Evolutionary conservation across 64 coral and sea anemone species (phyloP).

Genomic region (Montipora sp.): DNA sequence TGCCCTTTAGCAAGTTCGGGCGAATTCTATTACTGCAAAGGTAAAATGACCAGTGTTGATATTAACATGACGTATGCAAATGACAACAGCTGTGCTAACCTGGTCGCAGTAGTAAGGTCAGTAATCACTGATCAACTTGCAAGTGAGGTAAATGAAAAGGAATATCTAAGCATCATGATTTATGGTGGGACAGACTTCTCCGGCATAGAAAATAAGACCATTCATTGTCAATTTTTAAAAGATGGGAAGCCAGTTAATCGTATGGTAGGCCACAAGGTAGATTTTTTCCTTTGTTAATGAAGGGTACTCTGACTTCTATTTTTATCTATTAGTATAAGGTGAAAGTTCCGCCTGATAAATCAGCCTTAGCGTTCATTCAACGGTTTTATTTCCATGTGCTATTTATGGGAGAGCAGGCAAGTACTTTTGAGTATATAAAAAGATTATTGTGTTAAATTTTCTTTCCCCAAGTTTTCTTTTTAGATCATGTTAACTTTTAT

Average conservation of each 20-base stretch:
- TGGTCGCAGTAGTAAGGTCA: background rate
- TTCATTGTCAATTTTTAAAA: slow-evolving; percentile 42
- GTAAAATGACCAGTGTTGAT: slow-evolving; percentile 1
- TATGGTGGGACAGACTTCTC: slow-evolving; percentile 30
- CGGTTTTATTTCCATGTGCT: slow-evolving; percentile 53
- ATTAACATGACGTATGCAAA: slow-evolving; percentile 14
- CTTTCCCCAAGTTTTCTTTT: background rate
- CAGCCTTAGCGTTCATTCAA: slow-evolving; percentile 39
- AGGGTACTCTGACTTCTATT: slow-evolving; percentile 19
- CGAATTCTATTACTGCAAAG: slow-evolving; percentile 7
- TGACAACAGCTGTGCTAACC: slow-evolving; percentile 13
- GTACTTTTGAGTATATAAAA: too few relatives aligned
- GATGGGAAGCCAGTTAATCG: slow-evolving; percentile 57
- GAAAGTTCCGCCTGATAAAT: slow-evolving; percentile 36
- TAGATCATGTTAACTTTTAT: too few relatives aligned
- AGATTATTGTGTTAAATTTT: background rate
- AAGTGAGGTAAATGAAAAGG: slow-evolving; percentile 12
- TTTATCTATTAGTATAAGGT: slow-evolving; percentile 18
- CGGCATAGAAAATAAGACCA: slow-evolving; percentile 48
- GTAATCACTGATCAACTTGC: slow-evolving; percentile 15
- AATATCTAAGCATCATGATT: slow-evolving; percentile 51
- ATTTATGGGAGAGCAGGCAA: slow-evolving; percentile 20
- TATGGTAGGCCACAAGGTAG: slow-evolving; percentile 37
- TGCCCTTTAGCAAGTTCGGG: slow-evolving; percentile 9
- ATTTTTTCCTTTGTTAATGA: slow-evolving; percentile 20